Evolutionary conservation across 2,888 invertebrate species (phyloP).

Genomic region (Lasioglossum zephyrum): DNA sequence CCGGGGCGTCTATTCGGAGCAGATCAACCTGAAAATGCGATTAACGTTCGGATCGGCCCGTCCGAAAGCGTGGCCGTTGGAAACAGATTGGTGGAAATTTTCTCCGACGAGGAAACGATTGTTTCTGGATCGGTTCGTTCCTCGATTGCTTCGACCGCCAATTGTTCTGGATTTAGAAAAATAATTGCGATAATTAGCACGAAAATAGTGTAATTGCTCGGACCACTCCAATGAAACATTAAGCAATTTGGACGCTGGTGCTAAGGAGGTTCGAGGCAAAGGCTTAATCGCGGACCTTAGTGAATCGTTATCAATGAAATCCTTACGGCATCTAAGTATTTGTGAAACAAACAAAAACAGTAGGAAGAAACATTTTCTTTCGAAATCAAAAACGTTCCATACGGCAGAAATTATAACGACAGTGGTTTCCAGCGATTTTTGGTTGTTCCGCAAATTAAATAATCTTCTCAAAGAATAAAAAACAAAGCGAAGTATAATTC

Average conservation of each 20-base stretch:
- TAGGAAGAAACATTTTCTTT: too few relatives aligned
- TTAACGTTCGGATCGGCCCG: constrained; percentile 6
- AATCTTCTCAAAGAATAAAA: too few relatives aligned
- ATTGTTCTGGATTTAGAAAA: not conserved
- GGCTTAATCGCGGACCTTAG: not conserved
- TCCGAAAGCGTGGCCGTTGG: not conserved
- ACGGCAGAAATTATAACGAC: too few relatives aligned
- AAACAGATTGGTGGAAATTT: constrained; percentile 5
- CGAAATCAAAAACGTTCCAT: too few relatives aligned
- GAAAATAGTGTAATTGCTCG: too few relatives aligned
- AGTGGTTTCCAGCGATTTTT: too few relatives aligned
- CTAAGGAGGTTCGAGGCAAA: not conserved
- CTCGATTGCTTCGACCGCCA: constrained; percentile 13
- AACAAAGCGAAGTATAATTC: too few relatives aligned
- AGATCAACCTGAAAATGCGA: constrained; percentile 36
- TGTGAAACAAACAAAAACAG: too few relatives aligned
- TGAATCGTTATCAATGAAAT: not conserved
- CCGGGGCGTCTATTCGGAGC: not conserved
- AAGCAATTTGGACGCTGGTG: not conserved
- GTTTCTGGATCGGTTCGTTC: not conserved
- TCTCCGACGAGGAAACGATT: not conserved
- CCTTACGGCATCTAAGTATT: not conserved
- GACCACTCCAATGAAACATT: not conserved
- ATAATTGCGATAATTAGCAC: constrained; percentile 2
- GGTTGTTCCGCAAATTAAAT: too few relatives aligned